Evolutionary conservation across 2,797 vertebrate genomes (phyloP), one percentile per base, ranked within the genome.

Genomic region (Sebastes itinus): DNA sequence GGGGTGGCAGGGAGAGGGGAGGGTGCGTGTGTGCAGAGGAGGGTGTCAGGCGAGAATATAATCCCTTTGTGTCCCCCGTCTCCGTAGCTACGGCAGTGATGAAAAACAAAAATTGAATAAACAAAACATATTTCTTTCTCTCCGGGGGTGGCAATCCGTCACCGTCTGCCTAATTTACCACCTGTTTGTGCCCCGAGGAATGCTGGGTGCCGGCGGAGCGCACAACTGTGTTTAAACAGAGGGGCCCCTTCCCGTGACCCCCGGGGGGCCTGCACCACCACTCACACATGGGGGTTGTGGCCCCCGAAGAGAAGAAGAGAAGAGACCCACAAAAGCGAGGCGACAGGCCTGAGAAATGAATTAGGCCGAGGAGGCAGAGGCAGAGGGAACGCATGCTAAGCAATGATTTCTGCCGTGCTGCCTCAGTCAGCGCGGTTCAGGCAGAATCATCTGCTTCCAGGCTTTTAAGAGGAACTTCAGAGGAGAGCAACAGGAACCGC

Each of bases 181-280:
- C 94, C 94, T 95, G 94, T 93, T 94, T 92, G 91, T 55, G 87
- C 89, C 86, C 88, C 1, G 61, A 88, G 93, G 94, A 95, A 94
- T 94, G 92, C 92, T 82, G 27, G 14, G 87, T 55, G 88, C 83
- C 66, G 82, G 86, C 87, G 25, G 85, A 91, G 91, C 74, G 89
- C 91, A 87, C 88, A 86, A 91, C 92, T 91, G 89, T 95, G 94
- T 95, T 95, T 94, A 93, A 93, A 95, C 93, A 95, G 91, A 87
- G 92, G 92, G 92, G 92, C 94, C 94, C 90, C 94, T 94, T 94
- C 93, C 94, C 94, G 91, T 92, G 94, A 95, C 94, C 94, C 92
- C 84, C 13, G 58, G 89, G 90, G 93, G 46, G 77, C 83, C 87
- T 56, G 81, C 82, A 88, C 23, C 77, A 68, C 77, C 81, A 63